Base-by-base conservation (phyloP, 1,140 invertebrate species). In the Galendromus occidentalis region DNA sequence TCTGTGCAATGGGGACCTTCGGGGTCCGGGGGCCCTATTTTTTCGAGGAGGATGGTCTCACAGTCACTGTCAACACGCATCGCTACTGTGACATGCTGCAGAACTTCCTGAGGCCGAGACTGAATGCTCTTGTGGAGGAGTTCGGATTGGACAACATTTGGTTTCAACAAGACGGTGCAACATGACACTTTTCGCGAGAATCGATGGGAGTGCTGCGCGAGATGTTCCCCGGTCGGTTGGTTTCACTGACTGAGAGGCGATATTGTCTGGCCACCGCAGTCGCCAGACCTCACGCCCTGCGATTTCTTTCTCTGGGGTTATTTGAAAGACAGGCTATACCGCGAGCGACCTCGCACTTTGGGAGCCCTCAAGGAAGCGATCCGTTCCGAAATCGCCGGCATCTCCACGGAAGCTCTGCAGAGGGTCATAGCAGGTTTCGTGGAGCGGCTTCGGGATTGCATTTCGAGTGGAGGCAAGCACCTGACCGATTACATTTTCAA, bases 261-360 rank as follows among this genome's bases (percentile, higher is more conserved):
- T 6, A 39, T 39, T 39, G 4, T 9, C 33, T 39, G 33, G 33
- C 33, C 33, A 4, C 33, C 33, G 55, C 68, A 75, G 64, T 76
- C 73, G 64, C 73, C 72, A 14, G 76, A 78, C 70, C 67, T 78
- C 33, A 74, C 69, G 44, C 73, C 73, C 44, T 64, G 74, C 18
- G 75, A 78, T 71, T 78, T 74, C 71, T 76, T 74, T 71, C 68
- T 72, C 20, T 76, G 74, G 75, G 75, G 74, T 44, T 71, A 73
- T 64, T 64, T 77, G 66, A 77, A 72, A 69, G 67, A 47, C 44
- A 71, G 70, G 65, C 69, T 75, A 45, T 75, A 71, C 64, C 51
- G 28, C 66, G 66, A 67, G 65, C 41, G 14, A 64, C 65, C n/a
- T 4, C 17, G 1, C 22, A 66, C 7, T 64, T 66, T 20, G 2